Conservation (phyloP, 2,797 vertebrate species). For the Micrastur ruficollis region DNA sequence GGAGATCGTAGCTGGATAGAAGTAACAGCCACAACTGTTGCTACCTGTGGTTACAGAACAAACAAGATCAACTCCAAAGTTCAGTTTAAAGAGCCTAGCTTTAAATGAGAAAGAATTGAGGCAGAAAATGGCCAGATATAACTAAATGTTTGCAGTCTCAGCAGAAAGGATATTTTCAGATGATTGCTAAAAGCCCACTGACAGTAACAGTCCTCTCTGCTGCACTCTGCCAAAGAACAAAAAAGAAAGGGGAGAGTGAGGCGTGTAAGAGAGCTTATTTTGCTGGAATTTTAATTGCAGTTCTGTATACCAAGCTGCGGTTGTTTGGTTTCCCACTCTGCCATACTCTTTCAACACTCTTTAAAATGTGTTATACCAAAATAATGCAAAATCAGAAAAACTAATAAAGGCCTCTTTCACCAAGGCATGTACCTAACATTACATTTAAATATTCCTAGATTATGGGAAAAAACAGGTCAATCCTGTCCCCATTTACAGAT, state of each 20-base stretch:
- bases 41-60: background rate
- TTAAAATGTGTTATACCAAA: background rate
- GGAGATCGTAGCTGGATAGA: background rate
- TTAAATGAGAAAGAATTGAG: background rate
- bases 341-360: background rate
- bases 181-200: background rate
- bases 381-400: background rate
- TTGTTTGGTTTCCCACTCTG: background rate
- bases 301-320: background rate
- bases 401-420: background rate
- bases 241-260: background rate
- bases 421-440: background rate
- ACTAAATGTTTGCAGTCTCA: background rate
- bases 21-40: background rate
- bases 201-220: background rate
- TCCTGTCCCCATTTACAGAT: background rate
- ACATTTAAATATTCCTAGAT: background rate
- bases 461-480: background rate
- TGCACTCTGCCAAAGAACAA: background rate
- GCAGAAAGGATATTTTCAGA: background rate
- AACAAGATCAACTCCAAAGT: background rate
- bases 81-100: background rate
- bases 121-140: background rate
- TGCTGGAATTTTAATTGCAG: background rate
- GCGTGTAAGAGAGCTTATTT: background rate